Conservation (phyloP, 2,888 invertebrate genomes). For the Acheta domesticus region DNA sequence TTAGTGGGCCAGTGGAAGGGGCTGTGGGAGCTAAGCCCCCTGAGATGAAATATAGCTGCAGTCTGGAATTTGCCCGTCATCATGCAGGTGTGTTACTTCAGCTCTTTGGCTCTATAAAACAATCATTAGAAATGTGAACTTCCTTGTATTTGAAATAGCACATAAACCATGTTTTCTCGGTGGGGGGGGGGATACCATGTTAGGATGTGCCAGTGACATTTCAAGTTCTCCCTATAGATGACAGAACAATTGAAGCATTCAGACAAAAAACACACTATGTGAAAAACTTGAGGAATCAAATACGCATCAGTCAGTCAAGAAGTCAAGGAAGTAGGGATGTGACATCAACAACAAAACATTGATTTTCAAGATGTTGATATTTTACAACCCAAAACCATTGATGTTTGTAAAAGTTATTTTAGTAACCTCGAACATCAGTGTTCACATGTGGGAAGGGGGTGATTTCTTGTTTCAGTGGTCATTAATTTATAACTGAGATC, state of each 20-base stretch:
- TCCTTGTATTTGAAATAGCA: not conserved
- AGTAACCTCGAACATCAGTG: too few relatives aligned
- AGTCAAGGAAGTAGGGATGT: too few relatives aligned
- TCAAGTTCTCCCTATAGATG: not conserved
- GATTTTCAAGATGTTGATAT: not conserved
- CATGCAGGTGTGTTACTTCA: conserved; percentile 39
- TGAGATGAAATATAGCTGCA: conserved; percentile 68
- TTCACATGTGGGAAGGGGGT: too few relatives aligned
- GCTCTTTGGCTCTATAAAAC: not conserved
- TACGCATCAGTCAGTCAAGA: too few relatives aligned
- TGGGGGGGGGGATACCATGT: too few relatives aligned
- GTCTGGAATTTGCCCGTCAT: conserved; percentile 58
- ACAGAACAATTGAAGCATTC: conserved; percentile 1
- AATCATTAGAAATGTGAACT: not conserved
- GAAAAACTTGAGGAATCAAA: not conserved
- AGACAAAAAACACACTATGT: not conserved
- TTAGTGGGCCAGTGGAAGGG: conserved; percentile 49
- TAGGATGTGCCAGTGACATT: not conserved
- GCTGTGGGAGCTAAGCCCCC: conserved; percentile 53
- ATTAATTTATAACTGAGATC: too few relatives aligned
- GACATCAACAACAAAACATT: too few relatives aligned
- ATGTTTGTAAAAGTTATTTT: too few relatives aligned
- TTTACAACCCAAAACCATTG: too few relatives aligned
- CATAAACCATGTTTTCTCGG: too few relatives aligned
- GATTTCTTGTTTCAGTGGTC: too few relatives aligned